A percentile compares a stretch with the other conserved stretches of the same genome.
phyloP scores from a whole-genome alignment of 2,888 invertebrate genomes.

The Apoderus coryli region DNA sequence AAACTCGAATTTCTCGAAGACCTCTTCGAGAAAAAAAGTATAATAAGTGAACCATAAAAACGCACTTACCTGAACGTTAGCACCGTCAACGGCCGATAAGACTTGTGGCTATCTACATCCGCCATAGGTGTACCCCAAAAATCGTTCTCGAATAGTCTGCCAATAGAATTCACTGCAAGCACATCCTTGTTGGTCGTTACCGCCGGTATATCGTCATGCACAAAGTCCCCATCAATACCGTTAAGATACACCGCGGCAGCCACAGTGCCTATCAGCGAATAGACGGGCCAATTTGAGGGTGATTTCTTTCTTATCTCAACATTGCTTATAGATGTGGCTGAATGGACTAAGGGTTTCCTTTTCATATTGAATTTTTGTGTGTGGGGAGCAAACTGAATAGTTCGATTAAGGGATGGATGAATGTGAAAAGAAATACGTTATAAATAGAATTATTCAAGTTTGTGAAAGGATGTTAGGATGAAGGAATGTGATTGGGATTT shows the following conservation, averaged over 20 bases:
- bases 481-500: no score
- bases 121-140: conserved; percentile 86
- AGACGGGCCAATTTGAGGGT: conserved; percentile 51
- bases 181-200: conserved; percentile 72
- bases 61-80: conserved; percentile 67
- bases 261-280: conserved; percentile 47
- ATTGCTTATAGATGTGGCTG: no score
- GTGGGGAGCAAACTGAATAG: no score
- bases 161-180: conserved; percentile 46
- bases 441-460: no score
- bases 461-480: no score
- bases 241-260: conserved; percentile 58
- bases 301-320: no score
- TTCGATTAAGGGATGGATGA: no score
- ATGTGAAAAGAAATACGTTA: no score
- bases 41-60: not conserved
- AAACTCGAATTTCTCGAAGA: no score
- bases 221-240: conserved; percentile 65
- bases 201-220: conserved; percentile 79
- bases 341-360: no score
- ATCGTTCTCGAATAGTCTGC: conserved; percentile 57
- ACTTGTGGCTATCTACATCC: conserved; percentile 72
- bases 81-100: conserved; percentile 71
- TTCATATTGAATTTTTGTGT: no score
- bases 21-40: no score